phyloP scores from a whole-genome alignment of 2,888 invertebrate species.

The Lepeophtheirus nordmannii region DNA sequence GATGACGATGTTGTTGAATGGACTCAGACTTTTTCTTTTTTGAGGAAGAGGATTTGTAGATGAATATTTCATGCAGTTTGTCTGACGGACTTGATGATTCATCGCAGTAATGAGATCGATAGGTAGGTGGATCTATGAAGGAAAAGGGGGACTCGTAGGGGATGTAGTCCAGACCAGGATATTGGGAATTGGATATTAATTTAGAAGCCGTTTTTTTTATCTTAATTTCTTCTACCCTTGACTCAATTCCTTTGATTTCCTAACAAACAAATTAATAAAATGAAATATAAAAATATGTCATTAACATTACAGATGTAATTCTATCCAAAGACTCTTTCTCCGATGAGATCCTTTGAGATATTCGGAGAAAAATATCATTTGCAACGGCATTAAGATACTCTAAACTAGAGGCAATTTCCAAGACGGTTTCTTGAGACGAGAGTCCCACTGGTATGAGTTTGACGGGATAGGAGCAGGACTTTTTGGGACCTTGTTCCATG shows the following conservation, averaged over 20 bases:
- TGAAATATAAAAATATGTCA: background rate
- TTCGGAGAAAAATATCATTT: conserved; percentile 28
- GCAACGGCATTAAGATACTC: conserved; percentile 28
- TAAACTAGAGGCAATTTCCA: conserved; percentile 28
- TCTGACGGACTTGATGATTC: no score
- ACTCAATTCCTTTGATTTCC: background rate
- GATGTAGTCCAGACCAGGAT: background rate
- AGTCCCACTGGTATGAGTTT: conserved; percentile 28
- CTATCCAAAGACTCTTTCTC: background rate
- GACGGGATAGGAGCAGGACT: conserved; percentile 26
- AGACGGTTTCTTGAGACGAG: conserved; percentile 28
- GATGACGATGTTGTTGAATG: no score
- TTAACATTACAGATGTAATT: background rate
- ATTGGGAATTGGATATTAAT: background rate
- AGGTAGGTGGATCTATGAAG: background rate
- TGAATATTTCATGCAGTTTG: no score
- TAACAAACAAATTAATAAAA: background rate
- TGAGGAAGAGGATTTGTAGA: no score
- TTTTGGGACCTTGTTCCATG: background rate
- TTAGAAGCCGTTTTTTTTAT: background rate
- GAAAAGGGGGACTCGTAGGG: background rate
- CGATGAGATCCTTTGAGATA: conserved; percentile 26
- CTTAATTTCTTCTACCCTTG: background rate
- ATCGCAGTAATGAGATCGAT: background rate
- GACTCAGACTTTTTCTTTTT: no score